Conservation (phyloP, 2,113 vertebrate genomes). For the Myrmophylax atrothorax region DNA sequence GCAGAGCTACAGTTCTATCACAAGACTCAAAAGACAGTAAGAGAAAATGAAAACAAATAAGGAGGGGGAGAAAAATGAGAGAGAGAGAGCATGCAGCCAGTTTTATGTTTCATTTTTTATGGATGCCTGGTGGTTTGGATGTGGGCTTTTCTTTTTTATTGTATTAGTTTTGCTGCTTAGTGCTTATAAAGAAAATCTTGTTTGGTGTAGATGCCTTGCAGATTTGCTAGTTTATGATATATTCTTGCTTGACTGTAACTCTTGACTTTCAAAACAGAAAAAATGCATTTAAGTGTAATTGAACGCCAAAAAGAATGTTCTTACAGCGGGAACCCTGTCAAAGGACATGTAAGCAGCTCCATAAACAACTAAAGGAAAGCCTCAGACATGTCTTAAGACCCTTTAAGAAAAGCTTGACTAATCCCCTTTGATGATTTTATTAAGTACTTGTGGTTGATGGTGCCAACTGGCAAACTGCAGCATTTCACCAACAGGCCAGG, state of each 20-base stretch:
- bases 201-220: constrained; percentile 7
- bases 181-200: constrained; percentile 41
- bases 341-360: constrained; percentile 45
- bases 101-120: constrained; percentile 59
- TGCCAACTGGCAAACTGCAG: constrained; percentile 76
- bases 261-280: constrained; percentile 25
- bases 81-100: not conserved
- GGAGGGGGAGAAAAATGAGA: constrained; percentile 14
- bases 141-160: constrained; percentile 32
- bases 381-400: constrained; percentile 65
- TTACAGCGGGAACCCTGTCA: constrained; percentile 5
- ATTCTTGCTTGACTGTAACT: constrained; percentile 30
- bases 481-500: constrained; percentile 66
- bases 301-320: constrained; percentile 32
- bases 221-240: constrained; percentile 35
- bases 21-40: constrained; percentile 31
- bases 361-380: constrained; percentile 68
- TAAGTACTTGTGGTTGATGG: constrained; percentile 74
- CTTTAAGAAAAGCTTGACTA: constrained; percentile 76
- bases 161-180: constrained; percentile 30
- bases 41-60: constrained; percentile 62
- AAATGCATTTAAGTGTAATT: constrained; percentile 51
- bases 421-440: constrained; percentile 86
- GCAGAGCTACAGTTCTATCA: constrained; percentile 25
- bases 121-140: constrained; percentile 55